Conservation (phyloP, 2,113 vertebrate genomes). For the Trematocara stigmaticum region DNA sequence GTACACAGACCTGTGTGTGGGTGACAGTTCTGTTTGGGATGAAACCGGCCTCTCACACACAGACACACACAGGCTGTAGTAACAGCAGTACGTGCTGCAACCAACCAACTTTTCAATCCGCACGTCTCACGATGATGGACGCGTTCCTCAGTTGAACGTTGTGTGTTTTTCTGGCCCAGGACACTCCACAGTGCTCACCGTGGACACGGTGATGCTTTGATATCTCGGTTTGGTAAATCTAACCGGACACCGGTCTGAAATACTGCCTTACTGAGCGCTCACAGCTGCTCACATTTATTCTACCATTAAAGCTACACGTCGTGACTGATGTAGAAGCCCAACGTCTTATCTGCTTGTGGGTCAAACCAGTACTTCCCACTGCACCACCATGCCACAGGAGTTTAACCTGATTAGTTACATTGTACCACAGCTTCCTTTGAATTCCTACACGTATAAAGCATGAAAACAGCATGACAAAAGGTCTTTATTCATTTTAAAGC, state of each 20-base stretch:
- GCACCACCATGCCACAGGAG: neutral
- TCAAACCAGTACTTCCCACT: neutral
- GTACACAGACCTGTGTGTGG: neutral
- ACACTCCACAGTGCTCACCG: neutral
- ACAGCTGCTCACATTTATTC: neutral
- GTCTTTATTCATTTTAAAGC: neutral
- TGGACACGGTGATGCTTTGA: no score
- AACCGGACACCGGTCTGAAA: rapidly evolving
- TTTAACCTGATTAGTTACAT: neutral
- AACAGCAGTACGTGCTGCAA: neutral
- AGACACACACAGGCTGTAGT: neutral
- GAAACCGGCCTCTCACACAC: neutral
- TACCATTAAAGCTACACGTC: neutral
- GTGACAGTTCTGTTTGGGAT: neutral
- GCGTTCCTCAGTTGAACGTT: neutral
- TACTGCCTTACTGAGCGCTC: no score
- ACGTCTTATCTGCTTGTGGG: neutral
- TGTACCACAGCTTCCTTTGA: neutral
- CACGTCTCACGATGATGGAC: neutral
- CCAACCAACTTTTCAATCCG: neutral
- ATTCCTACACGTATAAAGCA: neutral
- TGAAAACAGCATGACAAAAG: neutral
- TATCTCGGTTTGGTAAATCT: no score
- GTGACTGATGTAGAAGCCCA: neutral
- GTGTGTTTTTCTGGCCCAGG: neutral